Evolutionary conservation across 2,797 vertebrate species (phyloP), one percentile per base, ranked within the genome.

Genomic region (Hydrocynus forskahlii): DNA sequence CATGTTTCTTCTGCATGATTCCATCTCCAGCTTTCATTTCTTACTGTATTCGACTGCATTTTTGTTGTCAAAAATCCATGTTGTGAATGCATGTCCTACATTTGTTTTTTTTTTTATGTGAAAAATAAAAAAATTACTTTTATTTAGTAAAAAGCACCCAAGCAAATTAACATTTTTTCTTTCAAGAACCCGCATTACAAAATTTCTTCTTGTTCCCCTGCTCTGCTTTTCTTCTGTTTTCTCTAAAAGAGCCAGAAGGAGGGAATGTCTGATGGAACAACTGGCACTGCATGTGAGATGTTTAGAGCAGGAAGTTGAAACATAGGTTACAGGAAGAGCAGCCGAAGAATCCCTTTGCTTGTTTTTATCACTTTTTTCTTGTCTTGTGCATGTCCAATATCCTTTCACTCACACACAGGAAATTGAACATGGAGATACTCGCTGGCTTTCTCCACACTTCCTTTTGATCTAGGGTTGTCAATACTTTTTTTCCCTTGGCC

Each of bases 261-360:
- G 74, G 50, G 45, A 73, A 64, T 45, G 40, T 25, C 70, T 73
- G 75, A 74, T 52, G 17, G 29, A 76, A 29, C 54, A 57, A 52
- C 74, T 83, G 82, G 76, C 57, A 62, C 54, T 35, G 55, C 66
- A 71, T 79, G 76, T n/a, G 29, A 75, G 62, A 23, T 62, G 40
- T 80, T 83, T 78, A 63, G 52, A 23, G 75, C 83, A 85, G 79
- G 74, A 83, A 84, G 80, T 68, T 77, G 52, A 80, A 76, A 83
- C 66, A 69, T 62, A 72, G 71, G 9, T 17, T 71, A 71, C 75
- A 76, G 75, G 72, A 79, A 74, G n/a, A 23, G 59, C 23, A 75
- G 79, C 29, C 35, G 52, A 52, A 68, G 68, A 55, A 19, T 57
- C 23, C 35, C 17, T 25, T 59, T 48, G 55, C 25, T 57, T 35